phyloP scores from a whole-genome alignment of 2,888 invertebrate genomes.

The Sericinus montela region DNA sequence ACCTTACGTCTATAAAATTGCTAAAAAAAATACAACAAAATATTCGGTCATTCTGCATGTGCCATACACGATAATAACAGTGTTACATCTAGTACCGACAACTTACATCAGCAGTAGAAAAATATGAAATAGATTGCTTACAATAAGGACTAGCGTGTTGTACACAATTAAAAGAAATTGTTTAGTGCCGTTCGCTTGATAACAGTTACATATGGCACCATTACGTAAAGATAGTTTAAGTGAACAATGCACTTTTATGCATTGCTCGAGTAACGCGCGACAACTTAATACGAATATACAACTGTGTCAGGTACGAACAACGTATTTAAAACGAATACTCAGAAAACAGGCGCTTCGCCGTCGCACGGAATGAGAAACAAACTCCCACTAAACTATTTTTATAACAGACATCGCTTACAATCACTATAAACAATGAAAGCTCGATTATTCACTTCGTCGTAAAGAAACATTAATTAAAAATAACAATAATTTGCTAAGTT shows the following conservation, averaged over 20 bases:
- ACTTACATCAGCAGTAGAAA: neutral
- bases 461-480: neutral
- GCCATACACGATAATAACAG: too few relatives aligned
- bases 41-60: slow-evolving; percentile 27
- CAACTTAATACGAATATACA: slow-evolving; percentile 13
- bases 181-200: slow-evolving; percentile 18
- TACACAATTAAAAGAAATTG: slow-evolving; percentile 16
- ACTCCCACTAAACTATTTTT: slow-evolving; percentile 1
- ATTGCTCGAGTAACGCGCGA: neutral
- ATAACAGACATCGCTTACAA: slow-evolving; percentile 5
- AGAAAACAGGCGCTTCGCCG: slow-evolving; percentile 34
- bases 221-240: neutral
- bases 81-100: neutral
- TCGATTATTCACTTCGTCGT: slow-evolving; percentile 17
- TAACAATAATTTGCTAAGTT: slow-evolving; percentile 15
- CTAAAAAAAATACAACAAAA: slow-evolving; percentile 6
- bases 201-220: slow-evolving; percentile 17
- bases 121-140: slow-evolving; percentile 21
- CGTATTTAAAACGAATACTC: slow-evolving; percentile 30
- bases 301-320: slow-evolving; percentile 12
- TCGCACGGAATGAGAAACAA: slow-evolving; percentile 49
- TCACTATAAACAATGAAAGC: slow-evolving; percentile 17
- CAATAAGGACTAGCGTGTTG: slow-evolving; percentile 20
- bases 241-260: slow-evolving; percentile 2
- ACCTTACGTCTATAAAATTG: slow-evolving; percentile 5